Evolutionary conservation across 1,140 invertebrate genomes (phyloP).

Genomic region (Aphelenchoides besseyi): DNA sequence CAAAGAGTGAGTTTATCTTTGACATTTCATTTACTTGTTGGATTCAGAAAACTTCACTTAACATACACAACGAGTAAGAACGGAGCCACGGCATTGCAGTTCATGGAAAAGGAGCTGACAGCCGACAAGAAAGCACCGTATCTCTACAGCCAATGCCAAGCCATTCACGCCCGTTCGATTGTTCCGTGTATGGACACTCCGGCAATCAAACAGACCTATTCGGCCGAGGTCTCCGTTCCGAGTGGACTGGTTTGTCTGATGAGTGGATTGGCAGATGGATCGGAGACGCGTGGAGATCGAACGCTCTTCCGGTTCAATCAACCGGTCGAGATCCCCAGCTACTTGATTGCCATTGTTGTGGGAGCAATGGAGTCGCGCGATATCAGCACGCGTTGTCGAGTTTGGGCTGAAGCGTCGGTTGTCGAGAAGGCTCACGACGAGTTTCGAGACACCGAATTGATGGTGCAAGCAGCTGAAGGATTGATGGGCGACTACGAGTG

Average conservation of each 20-base stretch:
- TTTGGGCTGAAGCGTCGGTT: slow-evolving; percentile 83
- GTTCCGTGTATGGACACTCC: slow-evolving; percentile 91
- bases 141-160: slow-evolving; percentile 73
- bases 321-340: slow-evolving; percentile 67
- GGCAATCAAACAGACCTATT: slow-evolving; percentile 80
- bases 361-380: slow-evolving; percentile 74
- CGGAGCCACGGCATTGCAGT: slow-evolving; percentile 78
- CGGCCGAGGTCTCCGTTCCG: slow-evolving; percentile 76
- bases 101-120: slow-evolving; percentile 81
- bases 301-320: slow-evolving; percentile 72
- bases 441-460: slow-evolving; percentile 72
- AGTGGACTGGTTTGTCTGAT: slow-evolving; percentile 77
- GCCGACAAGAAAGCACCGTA: slow-evolving; percentile 81
- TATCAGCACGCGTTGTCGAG: slow-evolving; percentile 71
- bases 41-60: slow-evolving; percentile 69
- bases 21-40: slow-evolving; percentile 33
- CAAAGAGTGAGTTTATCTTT: slow-evolving; percentile 18
- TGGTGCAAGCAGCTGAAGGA: slow-evolving; percentile 77
- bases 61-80: slow-evolving; percentile 73
- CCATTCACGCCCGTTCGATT: slow-evolving; percentile 74
- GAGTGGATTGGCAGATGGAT: slow-evolving; percentile 72
- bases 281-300: slow-evolving; percentile 28
- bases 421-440: slow-evolving; percentile 72
- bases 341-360: slow-evolving; percentile 78
- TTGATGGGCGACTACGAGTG: slow-evolving; percentile 66